Percentiles rank a stretch among this genome's conserved stretches.
phyloP scores from a whole-genome alignment of 2,797 vertebrate genomes.

The Gymnothorax reevesii region DNA sequence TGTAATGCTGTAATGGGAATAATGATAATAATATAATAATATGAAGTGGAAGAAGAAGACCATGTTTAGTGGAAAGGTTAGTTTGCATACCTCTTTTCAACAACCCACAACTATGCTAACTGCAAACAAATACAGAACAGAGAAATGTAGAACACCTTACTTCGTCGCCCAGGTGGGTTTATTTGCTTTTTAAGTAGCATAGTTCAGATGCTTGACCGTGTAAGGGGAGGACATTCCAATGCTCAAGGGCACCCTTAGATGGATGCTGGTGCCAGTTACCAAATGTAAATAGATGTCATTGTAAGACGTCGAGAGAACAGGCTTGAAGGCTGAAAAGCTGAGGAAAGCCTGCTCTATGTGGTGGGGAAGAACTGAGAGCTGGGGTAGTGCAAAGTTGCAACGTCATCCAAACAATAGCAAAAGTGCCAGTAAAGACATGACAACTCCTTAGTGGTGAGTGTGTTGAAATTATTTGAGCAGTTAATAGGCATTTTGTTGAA shows the following conservation, averaged over 20 bases:
- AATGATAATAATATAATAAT: neutral
- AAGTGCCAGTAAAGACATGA: neutral
- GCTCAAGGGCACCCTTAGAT: neutral
- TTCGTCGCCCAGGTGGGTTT: neutral
- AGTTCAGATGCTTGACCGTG: neutral
- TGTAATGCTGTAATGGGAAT: neutral
- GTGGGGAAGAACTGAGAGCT: neutral
- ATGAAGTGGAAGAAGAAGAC: neutral
- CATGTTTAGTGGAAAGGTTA: neutral
- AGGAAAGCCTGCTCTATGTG: neutral
- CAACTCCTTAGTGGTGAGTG: neutral
- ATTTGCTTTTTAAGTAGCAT: neutral
- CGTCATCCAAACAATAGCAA: neutral
- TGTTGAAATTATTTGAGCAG: neutral
- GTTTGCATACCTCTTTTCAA: neutral
- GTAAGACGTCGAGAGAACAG: neutral
- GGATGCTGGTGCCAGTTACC: neutral
- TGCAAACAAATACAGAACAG: neutral
- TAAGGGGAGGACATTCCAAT: neutral
- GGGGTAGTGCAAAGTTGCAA: neutral
- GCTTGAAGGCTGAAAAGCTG: neutral
- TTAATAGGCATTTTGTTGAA: neutral
- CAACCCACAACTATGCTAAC: neutral
- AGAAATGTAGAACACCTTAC: neutral
- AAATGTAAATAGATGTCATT: too few relatives aligned